Base-by-base conservation (phyloP, 53 echinoderm and acorn worm species). In the Temnopleurus reevesii region DNA sequence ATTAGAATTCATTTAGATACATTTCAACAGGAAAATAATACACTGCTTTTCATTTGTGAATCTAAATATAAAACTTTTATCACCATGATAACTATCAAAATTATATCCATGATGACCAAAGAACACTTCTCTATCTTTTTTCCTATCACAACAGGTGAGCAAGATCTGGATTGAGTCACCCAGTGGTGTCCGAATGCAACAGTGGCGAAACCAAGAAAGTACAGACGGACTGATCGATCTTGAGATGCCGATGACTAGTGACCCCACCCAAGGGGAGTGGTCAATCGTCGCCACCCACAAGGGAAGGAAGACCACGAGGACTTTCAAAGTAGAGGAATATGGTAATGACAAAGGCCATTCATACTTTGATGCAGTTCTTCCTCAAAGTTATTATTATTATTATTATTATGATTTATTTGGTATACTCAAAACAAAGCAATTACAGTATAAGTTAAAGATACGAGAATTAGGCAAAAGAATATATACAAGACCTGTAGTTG, bases 261-360 rank as follows among this genome's bases (percentile, higher is more conserved):
- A 97, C 53, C 97, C 97, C 28, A 85, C 89, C 0, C 89, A 91
- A 1, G 97, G 97, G 46, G 90, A 84, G 26, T 97, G 97, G 97
- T 94, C 89, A 29, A 95, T 97, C 63, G 53, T 83, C 23, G 92
- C 86, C 35, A 23, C 90, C 43, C 87, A 91, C 23, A 91, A 90
- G 43, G 87, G 64, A 1, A 89, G 85, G 45, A 81, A 76, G 53
- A 90, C 90, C 0, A 90, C 83, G 46, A 91, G 89, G 87, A 90
- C 90, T 13, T 97, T 97, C 77, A 87, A 94, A 90, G 93, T 97
- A 4, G 94, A 95, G 43, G 94, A 97, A 92, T 97, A 97, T 82
- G 97, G 97, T 97, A 82, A 96, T 18, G 8, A 6, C 38, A 19
- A 19, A 1, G 8, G 7, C 12, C 18, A 53, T 12, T 53, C 9